Percentiles rank a stretch among this genome's conserved stretches.
Evolutionary conservation across 53 echinoderm and acorn worm genomes (phyloP).

Genomic region (Mesocentrotus franciscanus): DNA sequence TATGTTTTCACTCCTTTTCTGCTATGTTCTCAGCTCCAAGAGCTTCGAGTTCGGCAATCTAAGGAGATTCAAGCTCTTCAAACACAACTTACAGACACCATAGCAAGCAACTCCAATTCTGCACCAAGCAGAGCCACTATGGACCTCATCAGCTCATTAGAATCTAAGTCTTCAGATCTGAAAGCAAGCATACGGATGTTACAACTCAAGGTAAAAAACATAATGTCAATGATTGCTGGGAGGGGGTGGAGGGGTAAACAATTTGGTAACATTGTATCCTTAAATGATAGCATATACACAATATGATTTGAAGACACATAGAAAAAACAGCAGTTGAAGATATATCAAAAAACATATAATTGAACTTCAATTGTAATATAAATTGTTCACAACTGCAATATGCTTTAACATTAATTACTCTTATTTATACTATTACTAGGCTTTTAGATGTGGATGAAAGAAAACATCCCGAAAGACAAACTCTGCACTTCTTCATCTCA

Average conservation of each 20-base stretch:
- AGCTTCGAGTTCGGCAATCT: slow-evolving; percentile 56
- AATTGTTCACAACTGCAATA: background rate
- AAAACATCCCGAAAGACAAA: no score
- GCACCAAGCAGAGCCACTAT: slow-evolving; percentile 66
- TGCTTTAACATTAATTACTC: no score
- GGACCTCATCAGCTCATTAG: slow-evolving; percentile 72
- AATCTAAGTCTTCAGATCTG: slow-evolving; percentile 69
- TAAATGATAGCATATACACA: no score
- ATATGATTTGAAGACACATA: no score
- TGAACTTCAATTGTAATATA: background rate
- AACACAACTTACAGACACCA: slow-evolving; percentile 60
- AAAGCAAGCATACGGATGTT: slow-evolving; percentile 72
- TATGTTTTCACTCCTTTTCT: background rate
- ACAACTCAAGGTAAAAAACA: slow-evolving; percentile 64
- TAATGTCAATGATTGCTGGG: background rate
- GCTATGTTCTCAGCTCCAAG: slow-evolving; percentile 61
- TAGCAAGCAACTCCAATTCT: slow-evolving; percentile 43
- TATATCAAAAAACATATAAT: background rate
- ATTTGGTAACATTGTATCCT: no score
- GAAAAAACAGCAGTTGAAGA: no score
- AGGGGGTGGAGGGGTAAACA: background rate
- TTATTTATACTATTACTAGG: no score
- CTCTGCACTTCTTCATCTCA: background rate
- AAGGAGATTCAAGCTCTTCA: slow-evolving; percentile 62
- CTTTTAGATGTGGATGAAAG: background rate